Evolutionary conservation across 2,797 vertebrate genomes (phyloP), one percentile per base, ranked within the genome.

Genomic region (Molossus alvarezi): DNA sequence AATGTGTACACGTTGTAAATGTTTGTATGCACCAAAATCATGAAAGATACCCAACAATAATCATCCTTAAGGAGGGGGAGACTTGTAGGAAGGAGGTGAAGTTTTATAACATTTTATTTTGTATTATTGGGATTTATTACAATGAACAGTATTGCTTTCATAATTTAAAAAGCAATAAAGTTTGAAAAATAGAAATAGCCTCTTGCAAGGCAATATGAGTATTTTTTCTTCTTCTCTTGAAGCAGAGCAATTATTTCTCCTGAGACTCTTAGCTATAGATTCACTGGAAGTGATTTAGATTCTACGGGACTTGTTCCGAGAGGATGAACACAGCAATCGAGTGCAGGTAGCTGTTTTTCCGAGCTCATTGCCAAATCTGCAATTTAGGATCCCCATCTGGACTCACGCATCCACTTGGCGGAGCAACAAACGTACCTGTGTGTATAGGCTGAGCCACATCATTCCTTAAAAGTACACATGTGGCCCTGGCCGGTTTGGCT

Each of bases 151-250:
- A 73, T 65, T 90, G 21, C 45, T 55, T 96, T 79, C 18, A 72
- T 85, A 91, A 82, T 79, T 84, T 83, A 79, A 90, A 95, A 87
- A 81, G 17, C 12, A 83, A 86, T 90, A 55, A 55, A 41, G 3
- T 88, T 76, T 81, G 3, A 69, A 86, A 90, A 95, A 64, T 58
- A 87, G 21, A 62, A 87, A 72, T 8, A 88, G 14, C 5, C 64
- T 87, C 41, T 83, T 87, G 48, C 33, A 96, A 92, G 27, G 58
- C 37, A 82, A 86, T 57, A n/a, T 90, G 27, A 80, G n/a, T 95
- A 58, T 81, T 53, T 91, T 92, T 84, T 33, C 62, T 85, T 62
- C 37, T 91, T 87, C 8, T 81, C 5, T 8, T 58, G 45, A 93
- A 88, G 21, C 29, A 71, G 77, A 88, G 71, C 9, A 92, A n/a